phyloP scores from a whole-genome alignment of 2,113 vertebrate genomes.

The Nothobranchius kuhntae region DNA sequence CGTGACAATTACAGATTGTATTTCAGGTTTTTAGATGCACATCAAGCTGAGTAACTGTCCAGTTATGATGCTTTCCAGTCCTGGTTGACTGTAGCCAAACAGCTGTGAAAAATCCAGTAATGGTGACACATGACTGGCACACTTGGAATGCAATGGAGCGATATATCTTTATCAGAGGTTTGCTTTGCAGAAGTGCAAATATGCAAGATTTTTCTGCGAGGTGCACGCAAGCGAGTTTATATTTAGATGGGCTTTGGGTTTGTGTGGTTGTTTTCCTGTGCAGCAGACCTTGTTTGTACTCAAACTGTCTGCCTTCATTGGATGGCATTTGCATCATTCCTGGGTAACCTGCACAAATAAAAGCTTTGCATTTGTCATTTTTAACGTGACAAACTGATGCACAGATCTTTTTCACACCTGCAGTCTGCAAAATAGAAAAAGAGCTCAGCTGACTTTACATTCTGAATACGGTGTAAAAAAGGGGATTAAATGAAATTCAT shows the following conservation, averaged over 20 bases:
- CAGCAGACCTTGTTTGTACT: not conserved
- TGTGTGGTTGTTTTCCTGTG: not conserved
- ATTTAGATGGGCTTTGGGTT: not conserved
- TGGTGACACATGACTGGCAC: not conserved
- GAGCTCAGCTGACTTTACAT: conserved; percentile 12
- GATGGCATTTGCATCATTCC: not conserved
- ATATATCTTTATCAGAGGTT: not conserved
- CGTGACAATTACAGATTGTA: too few relatives aligned
- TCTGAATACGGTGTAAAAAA: not conserved
- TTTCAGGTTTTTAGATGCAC: too few relatives aligned
- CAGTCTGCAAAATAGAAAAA: conserved; percentile 2
- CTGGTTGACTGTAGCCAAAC: not conserved
- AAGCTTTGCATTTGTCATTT: conserved; percentile 18
- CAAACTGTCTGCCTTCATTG: not conserved
- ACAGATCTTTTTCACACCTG: conserved; percentile 7
- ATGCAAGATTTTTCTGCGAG: conserved; percentile 11
- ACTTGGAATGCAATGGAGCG: not conserved
- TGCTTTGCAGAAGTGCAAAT: not conserved
- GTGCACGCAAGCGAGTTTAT: not conserved
- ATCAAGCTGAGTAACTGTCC: not conserved
- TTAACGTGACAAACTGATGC: conserved; percentile 21
- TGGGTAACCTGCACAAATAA: conserved; percentile 15
- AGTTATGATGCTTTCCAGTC: not conserved
- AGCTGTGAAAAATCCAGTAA: not conserved
- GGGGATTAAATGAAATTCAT: not conserved